A percentile compares a stretch with the other conserved stretches of the same genome.
Evolutionary conservation across 2,113 vertebrate genomes (phyloP).

Genomic region (Sceloporus undulatus): DNA sequence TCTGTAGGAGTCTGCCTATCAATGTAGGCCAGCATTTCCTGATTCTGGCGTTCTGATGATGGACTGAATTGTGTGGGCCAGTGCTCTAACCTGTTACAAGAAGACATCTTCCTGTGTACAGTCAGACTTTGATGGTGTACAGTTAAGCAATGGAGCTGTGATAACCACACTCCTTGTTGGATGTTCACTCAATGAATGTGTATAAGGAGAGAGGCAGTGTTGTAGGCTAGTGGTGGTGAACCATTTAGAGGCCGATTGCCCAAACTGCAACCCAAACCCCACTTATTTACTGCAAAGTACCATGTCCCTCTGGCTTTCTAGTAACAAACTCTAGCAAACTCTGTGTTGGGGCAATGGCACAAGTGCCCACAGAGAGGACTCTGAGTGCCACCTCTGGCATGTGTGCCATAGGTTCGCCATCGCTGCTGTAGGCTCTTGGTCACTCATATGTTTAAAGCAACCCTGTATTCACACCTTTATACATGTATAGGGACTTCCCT

Average conservation of each 20-base stretch:
- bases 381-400: no score
- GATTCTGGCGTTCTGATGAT: background rate
- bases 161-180: background rate
- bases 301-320: no score
- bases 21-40: background rate
- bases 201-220: background rate
- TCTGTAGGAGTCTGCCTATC: background rate
- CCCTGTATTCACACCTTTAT: background rate
- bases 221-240: background rate
- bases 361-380: no score
- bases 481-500: background rate
- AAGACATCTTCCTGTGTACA: background rate
- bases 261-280: no score
- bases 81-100: background rate
- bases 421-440: no score
- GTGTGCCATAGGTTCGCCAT: no score
- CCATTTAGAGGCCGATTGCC: no score
- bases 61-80: background rate
- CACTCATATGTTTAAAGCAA: background rate
- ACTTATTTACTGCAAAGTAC: no score
- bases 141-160: background rate
- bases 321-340: no score
- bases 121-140: background rate
- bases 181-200: background rate
- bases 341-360: no score